Evolutionary conservation across 1,140 invertebrate species (phyloP).

Genomic region (Drosophila hydei): DNA sequence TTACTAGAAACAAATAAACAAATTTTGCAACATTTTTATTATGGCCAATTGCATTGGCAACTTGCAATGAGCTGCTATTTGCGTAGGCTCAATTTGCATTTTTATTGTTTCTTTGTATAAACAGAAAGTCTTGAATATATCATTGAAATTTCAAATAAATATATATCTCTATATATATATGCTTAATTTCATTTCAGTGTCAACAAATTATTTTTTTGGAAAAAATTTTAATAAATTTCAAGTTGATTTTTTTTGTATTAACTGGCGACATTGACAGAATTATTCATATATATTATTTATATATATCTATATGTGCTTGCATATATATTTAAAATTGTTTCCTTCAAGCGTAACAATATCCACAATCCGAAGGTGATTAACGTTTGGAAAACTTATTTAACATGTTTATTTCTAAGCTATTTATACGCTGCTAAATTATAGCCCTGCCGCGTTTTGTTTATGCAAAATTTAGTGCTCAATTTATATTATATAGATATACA

Average conservation of each 20-base stretch:
- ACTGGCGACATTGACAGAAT: slow-evolving; percentile 30
- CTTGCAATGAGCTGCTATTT: slow-evolving; percentile 51
- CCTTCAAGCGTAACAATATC: slow-evolving; percentile 31
- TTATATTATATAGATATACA: slow-evolving; percentile 11
- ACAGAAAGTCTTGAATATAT: background rate
- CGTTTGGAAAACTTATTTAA: slow-evolving; percentile 19
- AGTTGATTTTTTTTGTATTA: slow-evolving; percentile 27
- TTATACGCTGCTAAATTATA: slow-evolving; percentile 39
- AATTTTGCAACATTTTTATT: too few relatives aligned
- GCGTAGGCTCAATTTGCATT: slow-evolving; percentile 30
- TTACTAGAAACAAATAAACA: slow-evolving; percentile 50
- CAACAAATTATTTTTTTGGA: slow-evolving; percentile 66
- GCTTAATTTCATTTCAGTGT: slow-evolving; percentile 62
- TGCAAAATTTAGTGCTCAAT: slow-evolving; percentile 26
- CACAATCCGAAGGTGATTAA: slow-evolving; percentile 36
- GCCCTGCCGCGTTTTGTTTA: slow-evolving; percentile 34
- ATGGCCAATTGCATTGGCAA: too few relatives aligned
- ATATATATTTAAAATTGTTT: background rate
- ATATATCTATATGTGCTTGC: background rate
- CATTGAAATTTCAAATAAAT: background rate
- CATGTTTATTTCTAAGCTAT: slow-evolving; percentile 36
- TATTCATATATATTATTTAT: slow-evolving; percentile 6
- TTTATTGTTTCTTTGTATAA: background rate
- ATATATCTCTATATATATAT: background rate
- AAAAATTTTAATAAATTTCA: slow-evolving; percentile 36